Evolutionary conservation across 2,797 vertebrate genomes (phyloP).

Genomic region (Anas bahamensis): DNA sequence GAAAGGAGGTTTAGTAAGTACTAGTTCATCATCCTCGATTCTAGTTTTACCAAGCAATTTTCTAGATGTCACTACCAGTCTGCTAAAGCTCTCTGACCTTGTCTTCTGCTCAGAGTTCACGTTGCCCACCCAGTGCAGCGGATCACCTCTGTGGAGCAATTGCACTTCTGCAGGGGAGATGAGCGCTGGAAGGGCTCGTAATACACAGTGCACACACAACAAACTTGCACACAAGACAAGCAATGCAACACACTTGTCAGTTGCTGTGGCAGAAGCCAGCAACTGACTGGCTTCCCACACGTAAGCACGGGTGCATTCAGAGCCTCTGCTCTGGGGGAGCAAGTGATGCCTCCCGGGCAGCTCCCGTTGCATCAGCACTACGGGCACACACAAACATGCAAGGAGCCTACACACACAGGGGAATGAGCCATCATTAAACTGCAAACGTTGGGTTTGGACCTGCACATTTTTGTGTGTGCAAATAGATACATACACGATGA

Average conservation of each 20-base stretch:
- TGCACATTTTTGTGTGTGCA: neutral
- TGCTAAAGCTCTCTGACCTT: neutral
- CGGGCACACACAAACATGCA: rapidly evolving
- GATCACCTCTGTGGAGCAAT: neutral
- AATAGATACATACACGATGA: neutral
- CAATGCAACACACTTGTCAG: neutral
- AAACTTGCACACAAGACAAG: neutral
- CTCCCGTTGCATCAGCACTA: neutral
- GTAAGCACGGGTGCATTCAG: neutral
- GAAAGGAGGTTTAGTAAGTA: neutral
- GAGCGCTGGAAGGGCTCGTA: neutral
- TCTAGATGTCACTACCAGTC: neutral
- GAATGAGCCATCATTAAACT: rapidly evolving
- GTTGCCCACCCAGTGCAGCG: neutral
- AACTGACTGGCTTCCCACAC: neutral
- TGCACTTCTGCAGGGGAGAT: neutral
- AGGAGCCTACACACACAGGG: rapidly evolving
- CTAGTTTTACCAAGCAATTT: neutral
- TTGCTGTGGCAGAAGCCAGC: neutral
- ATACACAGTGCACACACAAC: neutral
- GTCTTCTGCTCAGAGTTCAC: neutral
- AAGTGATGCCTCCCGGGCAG: neutral
- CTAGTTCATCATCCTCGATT: neutral
- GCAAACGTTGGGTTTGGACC: neutral
- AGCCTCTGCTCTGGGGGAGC: neutral